These are phyloP conservation scores for Anastrepha ludens DNA, from an alignment of 1,140 invertebrate species.

Conservation along the genomic window DNA sequence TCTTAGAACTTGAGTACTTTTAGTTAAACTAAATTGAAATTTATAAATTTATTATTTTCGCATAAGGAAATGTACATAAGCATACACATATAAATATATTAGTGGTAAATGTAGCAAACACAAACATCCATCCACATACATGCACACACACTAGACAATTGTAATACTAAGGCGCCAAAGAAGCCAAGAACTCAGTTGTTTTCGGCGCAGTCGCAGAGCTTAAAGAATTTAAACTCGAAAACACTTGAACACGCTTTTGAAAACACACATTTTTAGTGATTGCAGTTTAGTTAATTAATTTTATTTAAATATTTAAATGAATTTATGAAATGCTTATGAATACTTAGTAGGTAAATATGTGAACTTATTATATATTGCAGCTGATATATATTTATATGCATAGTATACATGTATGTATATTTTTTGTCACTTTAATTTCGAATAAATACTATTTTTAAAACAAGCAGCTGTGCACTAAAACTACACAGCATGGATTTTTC, in stretches of 20 bases:
- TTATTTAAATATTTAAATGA: conserved; percentile 1
- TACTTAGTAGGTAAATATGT: conserved; percentile 9
- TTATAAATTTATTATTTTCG: background rate
- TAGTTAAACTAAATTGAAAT: conserved; percentile 20
- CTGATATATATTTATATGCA: background rate
- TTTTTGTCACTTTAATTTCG: conserved; percentile 21
- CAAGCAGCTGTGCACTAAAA: background rate
- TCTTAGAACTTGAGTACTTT: background rate
- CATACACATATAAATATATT: background rate
- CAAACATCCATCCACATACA: background rate
- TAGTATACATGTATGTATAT: background rate
- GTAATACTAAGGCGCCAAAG: background rate
- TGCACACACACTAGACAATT: background rate
- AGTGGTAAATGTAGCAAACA: background rate
- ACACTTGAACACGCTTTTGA: conserved; percentile 10
- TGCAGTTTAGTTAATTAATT: conserved; percentile 7
- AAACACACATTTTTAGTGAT: conserved; percentile 10
- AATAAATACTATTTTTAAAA: background rate
- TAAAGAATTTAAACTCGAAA: background rate
- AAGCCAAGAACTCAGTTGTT: background rate
- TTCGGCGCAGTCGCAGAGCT: too few relatives aligned
- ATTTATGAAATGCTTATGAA: conserved; percentile 5
- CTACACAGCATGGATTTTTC: background rate
- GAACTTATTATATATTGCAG: background rate
- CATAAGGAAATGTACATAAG: background rate